Base-by-base conservation (phyloP, 2,797 vertebrate species). In the Denticeps clupeoides region DNA sequence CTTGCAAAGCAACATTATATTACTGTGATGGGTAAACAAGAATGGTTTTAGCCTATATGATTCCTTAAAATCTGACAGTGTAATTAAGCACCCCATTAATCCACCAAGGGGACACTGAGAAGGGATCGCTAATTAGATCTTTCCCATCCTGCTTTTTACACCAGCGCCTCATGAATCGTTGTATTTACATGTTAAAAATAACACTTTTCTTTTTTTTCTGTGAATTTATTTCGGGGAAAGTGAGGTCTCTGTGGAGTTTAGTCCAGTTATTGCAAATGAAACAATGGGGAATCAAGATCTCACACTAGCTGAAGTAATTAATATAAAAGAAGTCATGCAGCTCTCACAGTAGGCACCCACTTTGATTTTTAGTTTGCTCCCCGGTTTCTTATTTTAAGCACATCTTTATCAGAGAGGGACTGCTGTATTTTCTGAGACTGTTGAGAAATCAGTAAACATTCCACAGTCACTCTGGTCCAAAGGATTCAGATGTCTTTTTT, bases 231-330 rank as follows among this genome's bases (percentile, higher is more conserved):
- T 25, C 35, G 18, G 28, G 38, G 32, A 47, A 49, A 40, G 12
- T 35, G 11, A 7, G 19, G 50, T 63, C 53, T 63, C 59, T 27
- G 19, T 21, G 24, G 51, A 32, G 29, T 54, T 35, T 53, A 37
- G 23, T 11, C 45, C 38, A 42, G 47, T 49, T 55, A 58, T 49
- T 59, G 52, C 53, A 58, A 63, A 68, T 63, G 41, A 63, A 61
- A 58, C 53, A 56, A 48, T 49, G 16, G 47, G 65, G 49, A 60
- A 54, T 58, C 28, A 19, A 33, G 42, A 61, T 21, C 26, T 53
- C 32, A 29, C 48, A 32, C 52, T 47, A 53, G 15, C 58, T 24
- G 22, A 44, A 21, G 44, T 60, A 65, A 65, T 63, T 63, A 63
- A 48, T 47, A 47, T 41, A 41, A 51, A 60, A 55, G 40, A 43